Conservation (phyloP, 2,888 invertebrate species). For the Drosophila rellima region DNA sequence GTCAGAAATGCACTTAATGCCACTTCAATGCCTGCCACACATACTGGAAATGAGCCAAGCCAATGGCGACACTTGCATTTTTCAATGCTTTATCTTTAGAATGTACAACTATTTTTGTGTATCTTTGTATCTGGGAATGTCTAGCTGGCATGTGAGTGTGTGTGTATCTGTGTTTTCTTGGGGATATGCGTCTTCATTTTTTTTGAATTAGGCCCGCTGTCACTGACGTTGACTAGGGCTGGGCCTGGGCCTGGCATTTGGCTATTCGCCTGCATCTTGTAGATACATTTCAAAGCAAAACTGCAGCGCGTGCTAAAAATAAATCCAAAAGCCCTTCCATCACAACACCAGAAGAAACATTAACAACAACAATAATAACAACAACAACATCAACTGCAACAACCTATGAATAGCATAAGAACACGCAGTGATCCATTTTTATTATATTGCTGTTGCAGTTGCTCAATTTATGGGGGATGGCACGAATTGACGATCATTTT, state of each 20-base stretch:
- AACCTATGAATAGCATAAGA: slow-evolving; percentile 43
- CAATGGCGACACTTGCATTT: slow-evolving; percentile 66
- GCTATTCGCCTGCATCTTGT: slow-evolving; percentile 48
- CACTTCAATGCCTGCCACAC: slow-evolving; percentile 23
- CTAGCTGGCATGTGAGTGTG: slow-evolving; percentile 15
- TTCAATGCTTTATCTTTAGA: slow-evolving; percentile 56
- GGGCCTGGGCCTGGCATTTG: slow-evolving; percentile 38
- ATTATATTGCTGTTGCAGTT: slow-evolving; percentile 52
- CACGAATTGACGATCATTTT: slow-evolving; percentile 22
- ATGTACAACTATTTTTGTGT: slow-evolving; percentile 70
- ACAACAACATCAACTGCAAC: slow-evolving; percentile 27
- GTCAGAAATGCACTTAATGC: slow-evolving; percentile 40
- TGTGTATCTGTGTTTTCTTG: slow-evolving; percentile 13
- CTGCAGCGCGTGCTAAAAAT: slow-evolving; percentile 69
- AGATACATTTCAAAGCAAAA: slow-evolving; percentile 75
- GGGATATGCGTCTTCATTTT: slow-evolving; percentile 45
- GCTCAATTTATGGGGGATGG: slow-evolving; percentile 46
- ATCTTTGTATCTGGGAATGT: slow-evolving; percentile 55
- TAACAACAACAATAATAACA: slow-evolving; percentile 36
- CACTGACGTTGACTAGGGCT: slow-evolving; percentile 30
- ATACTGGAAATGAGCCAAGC: slow-evolving; percentile 70
- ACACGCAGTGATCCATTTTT: slow-evolving; percentile 59
- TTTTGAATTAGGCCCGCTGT: slow-evolving; percentile 70
- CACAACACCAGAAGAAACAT: slow-evolving; percentile 35
- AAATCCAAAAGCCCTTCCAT: slow-evolving; percentile 75